phyloP scores from a whole-genome alignment of 2,797 vertebrate genomes.

The Hephaestus fuliginosus region DNA sequence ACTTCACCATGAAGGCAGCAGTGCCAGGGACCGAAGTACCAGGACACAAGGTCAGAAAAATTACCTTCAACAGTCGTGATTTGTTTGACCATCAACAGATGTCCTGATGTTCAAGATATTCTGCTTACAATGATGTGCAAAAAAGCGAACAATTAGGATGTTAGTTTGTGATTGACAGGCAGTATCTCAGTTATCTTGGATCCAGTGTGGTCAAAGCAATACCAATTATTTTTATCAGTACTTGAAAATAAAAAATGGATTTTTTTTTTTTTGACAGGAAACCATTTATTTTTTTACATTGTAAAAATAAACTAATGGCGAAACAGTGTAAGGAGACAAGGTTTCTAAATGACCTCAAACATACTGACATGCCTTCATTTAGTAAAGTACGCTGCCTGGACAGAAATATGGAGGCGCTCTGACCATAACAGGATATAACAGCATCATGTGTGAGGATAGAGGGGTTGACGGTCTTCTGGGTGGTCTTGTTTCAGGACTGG shows the following conservation, averaged over 20 bases:
- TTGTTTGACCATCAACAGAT: too few relatives aligned
- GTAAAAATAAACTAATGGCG: not conserved
- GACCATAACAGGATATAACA: too few relatives aligned
- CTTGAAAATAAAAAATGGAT: not conserved
- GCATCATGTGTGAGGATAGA: not conserved
- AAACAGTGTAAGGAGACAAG: too few relatives aligned
- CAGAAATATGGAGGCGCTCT: too few relatives aligned
- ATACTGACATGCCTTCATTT: too few relatives aligned
- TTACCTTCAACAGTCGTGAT: too few relatives aligned
- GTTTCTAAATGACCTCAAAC: too few relatives aligned
- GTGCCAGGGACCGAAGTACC: constrained; percentile 97
- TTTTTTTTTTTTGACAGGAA: not conserved
- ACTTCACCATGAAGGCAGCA: constrained; percentile 93
- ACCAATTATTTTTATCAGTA: not conserved
- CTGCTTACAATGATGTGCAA: too few relatives aligned
- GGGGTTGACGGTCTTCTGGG: constrained; percentile 8
- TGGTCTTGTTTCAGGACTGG: constrained; percentile 88
- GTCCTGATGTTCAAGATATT: too few relatives aligned
- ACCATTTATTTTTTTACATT: not conserved
- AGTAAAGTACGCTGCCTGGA: too few relatives aligned
- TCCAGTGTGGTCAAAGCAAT: too few relatives aligned
- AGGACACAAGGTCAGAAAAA: constrained; percentile 87
- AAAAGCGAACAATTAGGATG: not conserved
- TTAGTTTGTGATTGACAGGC: not conserved
- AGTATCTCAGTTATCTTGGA: too few relatives aligned